A percentile compares a stretch with the other conserved stretches of the same genome.
These are phyloP conservation scores for Bellardia pandia DNA, from an alignment of 2,888 invertebrate genomes.

Conservation along the genomic window DNA sequence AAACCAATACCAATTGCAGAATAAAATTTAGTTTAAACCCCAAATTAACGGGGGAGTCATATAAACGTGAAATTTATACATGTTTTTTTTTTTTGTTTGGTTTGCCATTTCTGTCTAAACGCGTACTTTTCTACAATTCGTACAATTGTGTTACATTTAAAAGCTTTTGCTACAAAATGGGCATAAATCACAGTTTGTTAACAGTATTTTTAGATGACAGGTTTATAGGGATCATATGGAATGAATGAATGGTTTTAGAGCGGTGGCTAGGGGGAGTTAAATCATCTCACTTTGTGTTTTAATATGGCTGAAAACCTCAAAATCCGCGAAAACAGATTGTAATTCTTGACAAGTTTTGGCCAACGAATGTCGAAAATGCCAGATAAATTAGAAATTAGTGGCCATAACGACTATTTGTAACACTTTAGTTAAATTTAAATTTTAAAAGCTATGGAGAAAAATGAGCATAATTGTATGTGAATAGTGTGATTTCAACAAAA, in stretches of 20 bases:
- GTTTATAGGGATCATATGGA: constrained; percentile 69
- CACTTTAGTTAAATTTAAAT: not conserved
- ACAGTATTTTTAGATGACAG: constrained; percentile 72
- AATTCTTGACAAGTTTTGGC: constrained; percentile 69
- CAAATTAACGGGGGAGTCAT: constrained; percentile 59
- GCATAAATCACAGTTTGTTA: constrained; percentile 74
- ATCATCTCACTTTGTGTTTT: constrained; percentile 19
- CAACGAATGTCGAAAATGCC: constrained; percentile 34
- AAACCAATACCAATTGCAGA: constrained; percentile 43
- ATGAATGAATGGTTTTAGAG: no score
- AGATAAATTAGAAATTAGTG: not conserved
- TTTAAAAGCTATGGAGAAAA: not conserved
- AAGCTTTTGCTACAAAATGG: constrained; percentile 66
- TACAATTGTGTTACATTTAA: constrained; percentile 72
- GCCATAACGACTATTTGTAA: not conserved
- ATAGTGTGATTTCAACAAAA: no score
- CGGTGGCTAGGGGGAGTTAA: not conserved
- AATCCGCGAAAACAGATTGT: constrained; percentile 72
- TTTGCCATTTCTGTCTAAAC: not conserved
- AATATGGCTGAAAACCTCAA: constrained; percentile 66
- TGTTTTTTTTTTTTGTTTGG: constrained; percentile 1
- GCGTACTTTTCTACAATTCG: constrained; percentile 47
- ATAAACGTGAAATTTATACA: constrained; percentile 51
- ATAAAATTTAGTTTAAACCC: constrained; percentile 47
- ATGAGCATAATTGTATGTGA: no score